Evolutionary conservation across 2,113 vertebrate genomes (phyloP), one percentile per base, ranked within the genome.

Genomic region (Tichodroma muraria): DNA sequence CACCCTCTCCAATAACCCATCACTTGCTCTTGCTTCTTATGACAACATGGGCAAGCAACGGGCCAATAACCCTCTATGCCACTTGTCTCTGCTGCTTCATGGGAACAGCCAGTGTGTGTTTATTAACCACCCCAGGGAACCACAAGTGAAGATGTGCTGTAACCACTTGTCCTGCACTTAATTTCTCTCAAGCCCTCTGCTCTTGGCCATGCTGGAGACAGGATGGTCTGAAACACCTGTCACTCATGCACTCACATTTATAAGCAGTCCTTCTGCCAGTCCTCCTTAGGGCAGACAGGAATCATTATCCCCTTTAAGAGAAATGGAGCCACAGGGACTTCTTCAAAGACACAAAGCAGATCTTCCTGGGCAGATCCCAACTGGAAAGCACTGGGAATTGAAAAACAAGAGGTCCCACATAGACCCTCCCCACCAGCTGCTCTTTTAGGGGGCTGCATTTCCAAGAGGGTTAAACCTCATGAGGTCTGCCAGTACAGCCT

Each of bases 21-120:
- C 3, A 6, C 33, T 35, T 91, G 66, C 63, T 93, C 45, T 56
- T 63, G 42, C 31, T 49, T 42, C 20, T 89, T 50, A 52, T 28
- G 72, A 30, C 22, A 82, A 56, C 2, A 0, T 2, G 14, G 53
- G 28, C n/a, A 76, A 69, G 42, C 4, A 8, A 49, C 0, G 2
- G 53, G n/a, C 30, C 6, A 8, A 69, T 50, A 91, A 65, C 23
- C 8, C 15, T 27, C 53, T 61, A 7, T 33, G 49, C 57, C 40
- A 23, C 31, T 49, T 45, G 44, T 54, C 20, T 73, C 28, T 89
- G 71, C n/a, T 0, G 0, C 75, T 70, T 45, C 71, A 42, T 23
- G 15, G 45, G 19, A 96, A 40, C 33, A 85, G 45, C 11, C 57
- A 57, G 14, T 5, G 3, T 33, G 15, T 73, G 42, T 63, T 85